Base-by-base conservation (phyloP, 2,797 vertebrate genomes). In the Adrianichthys oophorus region DNA sequence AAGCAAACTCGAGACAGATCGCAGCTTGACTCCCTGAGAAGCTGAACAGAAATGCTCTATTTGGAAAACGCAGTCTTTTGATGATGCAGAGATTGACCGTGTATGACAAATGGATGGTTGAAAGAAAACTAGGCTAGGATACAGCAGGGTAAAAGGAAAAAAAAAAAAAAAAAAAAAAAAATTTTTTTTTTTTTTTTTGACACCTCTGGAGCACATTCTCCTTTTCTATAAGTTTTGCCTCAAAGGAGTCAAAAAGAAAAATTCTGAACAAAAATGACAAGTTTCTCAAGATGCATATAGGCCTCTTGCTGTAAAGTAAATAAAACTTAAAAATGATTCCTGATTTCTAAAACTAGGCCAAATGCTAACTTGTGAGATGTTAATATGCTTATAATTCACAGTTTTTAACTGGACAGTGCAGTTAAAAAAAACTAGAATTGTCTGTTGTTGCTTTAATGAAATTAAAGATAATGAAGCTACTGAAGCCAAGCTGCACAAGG, bases 31-130 rank as follows among this genome's bases (percentile, higher is more conserved):
- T 80, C 69, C 65, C 51, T 17, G 47, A 72, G 75, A 70, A 62
- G 64, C 70, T 32, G 56, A 59, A 53, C 55, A 75, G 73, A 77
- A 78, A 72, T 1, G 43, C 73, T 79, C 56, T 58, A 69, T 84
- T 87, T 80, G 85, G 75, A 87, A 89, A 87, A 74, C 40, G 1
- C 56, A 89, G 76, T 59, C 80, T 73, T 86, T 78, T 85, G 86
- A 90, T 75, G 84, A 68, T 73, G 74, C 62, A 41, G 54, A 73
- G 73, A 61, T 63, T 71, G 76, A 61, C 57, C 40, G 26, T 41
- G 63, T 74, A 76, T 78, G 83, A 89, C 72, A 70, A 82, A 87
- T 71, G 56, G 78, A 77, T 60, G 51, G 43, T 48, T 71, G 85
- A 84, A 66, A 78, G 79, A 86, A 67, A 79, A 62, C 60, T 48